Base-by-base conservation (phyloP, 2,113 vertebrate genomes). In the Eudyptes chrysolophus region DNA sequence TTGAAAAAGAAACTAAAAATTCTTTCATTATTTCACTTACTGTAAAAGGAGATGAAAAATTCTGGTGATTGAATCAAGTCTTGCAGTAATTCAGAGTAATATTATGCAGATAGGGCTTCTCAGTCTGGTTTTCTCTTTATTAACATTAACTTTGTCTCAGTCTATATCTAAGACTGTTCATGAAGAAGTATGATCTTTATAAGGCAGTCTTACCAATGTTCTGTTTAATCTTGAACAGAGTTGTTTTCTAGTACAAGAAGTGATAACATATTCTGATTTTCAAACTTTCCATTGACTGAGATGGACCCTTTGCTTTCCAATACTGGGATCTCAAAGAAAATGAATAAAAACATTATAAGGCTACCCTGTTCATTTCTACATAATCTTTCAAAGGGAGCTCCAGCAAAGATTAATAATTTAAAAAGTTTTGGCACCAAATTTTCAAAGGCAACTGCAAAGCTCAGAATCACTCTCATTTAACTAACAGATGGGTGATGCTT, bases 31-130 rank as follows among this genome's bases (percentile, higher is more conserved):
- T 92, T 91, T 77, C 57, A n/a, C n/a, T 79, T 64, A 32, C 40
- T 92, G 60, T 70, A 93, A 86, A 90, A 93, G 48, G 46, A 82
- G 44, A 20, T 60, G 36, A 96, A 96, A 89, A 95, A 65, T 95
- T 84, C 32, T 93, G 54, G 4, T 44, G 6, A 22, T 87, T 95
- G 66, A 87, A 58, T 85, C 30, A 80, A 68, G 36, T 44, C 4
- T 11, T 88, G 62, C 46, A 66, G 29, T 89, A 70, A 77, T 87
- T 94, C 58, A 54, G 30, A 42, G 40, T 54, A 64, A 92, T 60
- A 48, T 61, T 90, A 60, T 85, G 57, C 54, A 91, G 70, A 54
- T n/a, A n/a, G 34, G 15, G 9, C 20, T 92, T 49, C 51, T 89
- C 60, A 42, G n/a, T 25, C 76, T 83, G 21, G 51, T 95, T 69